Base-by-base conservation (phyloP, 2,888 invertebrate species). In the Leptarthrus brevirostris region DNA sequence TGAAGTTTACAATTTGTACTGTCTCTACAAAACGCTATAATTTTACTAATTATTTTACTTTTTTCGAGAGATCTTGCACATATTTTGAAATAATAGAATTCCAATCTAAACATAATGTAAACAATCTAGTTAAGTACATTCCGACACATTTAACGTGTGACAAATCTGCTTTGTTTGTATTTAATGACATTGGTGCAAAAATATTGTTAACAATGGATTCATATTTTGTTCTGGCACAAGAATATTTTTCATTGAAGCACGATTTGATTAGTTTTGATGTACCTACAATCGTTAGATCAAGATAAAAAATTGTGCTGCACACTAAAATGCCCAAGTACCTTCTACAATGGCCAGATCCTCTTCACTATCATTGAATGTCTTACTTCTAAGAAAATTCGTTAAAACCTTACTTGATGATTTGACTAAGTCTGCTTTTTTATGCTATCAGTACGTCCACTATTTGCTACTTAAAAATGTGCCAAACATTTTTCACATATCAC, bases 101-200 rank as follows among this genome's bases (percentile, higher is more conserved):
- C 76, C 10, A 74, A n/a, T 34, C 6, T 58, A 56, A 44, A 74
- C 74, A 58, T 76, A 73, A 61, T 76, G 74, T 24, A 30, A 69
- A 73, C 44, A 44, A 69, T 73, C 58, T 49, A 18, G n/a, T n/a
- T n/a, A n/a, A 56, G 47, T 58, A 72, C 49, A 72, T 52, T 10
- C 47, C 54, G 24, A 66, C 52, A 49, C 30, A 76, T 64, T 64
- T 54, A 26, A 66, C 52, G 12, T 34, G 72, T 61, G 53, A 54
- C 26, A 76, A 74, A 61, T 77, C 76, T n/a, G 20, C 44, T 58
- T 49, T 76, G 56, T 76, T 74, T 69, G 61, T 18, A 70, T 75
- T 58, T 56, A 75, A 58, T 49, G 76, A 74, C 49, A 73, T 34
- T n/a, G 75, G 74, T 64, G 74, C 49, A 26, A 75, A 75, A 61